Conservation (phyloP, 2,797 vertebrate species). For the Rhodeus uyekii region DNA sequence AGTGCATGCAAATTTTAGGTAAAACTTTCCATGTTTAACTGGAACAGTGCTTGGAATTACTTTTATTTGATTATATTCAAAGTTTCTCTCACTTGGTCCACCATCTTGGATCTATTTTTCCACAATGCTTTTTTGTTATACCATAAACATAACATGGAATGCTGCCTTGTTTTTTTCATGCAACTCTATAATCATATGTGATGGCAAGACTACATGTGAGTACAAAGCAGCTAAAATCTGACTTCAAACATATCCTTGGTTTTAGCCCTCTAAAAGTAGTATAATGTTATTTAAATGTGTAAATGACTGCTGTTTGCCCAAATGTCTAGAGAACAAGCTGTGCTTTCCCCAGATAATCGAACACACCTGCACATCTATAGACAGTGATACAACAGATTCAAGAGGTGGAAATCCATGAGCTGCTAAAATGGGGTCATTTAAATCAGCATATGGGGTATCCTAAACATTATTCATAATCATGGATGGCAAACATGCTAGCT, state of each 20-base stretch:
- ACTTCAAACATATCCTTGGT: slow-evolving; percentile 2
- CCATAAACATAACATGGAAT: neutral
- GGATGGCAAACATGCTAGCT: too few species aligned
- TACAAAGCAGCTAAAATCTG: neutral
- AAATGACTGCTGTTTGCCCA: slow-evolving; percentile 14
- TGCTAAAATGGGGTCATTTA: too few species aligned
- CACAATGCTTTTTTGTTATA: neutral
- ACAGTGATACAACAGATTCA: neutral
- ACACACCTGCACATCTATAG: neutral
- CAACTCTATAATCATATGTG: neutral
- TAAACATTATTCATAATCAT: too few species aligned
- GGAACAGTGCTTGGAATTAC: neutral
- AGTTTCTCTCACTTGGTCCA: neutral
- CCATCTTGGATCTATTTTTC: neutral
- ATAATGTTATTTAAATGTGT: slow-evolving; percentile 19
- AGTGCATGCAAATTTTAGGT: neutral
- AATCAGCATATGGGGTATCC: too few species aligned
- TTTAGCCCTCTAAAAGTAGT: slow-evolving; percentile 10
- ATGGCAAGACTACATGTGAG: neutral
- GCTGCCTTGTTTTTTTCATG: too few species aligned
- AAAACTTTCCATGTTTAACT: neutral
- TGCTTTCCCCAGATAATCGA: neutral
- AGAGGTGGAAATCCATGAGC: neutral
- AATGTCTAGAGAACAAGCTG: slow-evolving; percentile 16
- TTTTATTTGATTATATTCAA: neutral